phyloP scores from a whole-genome alignment of 2,113 vertebrate genomes.

The Pseudorectes ferrugineus region DNA sequence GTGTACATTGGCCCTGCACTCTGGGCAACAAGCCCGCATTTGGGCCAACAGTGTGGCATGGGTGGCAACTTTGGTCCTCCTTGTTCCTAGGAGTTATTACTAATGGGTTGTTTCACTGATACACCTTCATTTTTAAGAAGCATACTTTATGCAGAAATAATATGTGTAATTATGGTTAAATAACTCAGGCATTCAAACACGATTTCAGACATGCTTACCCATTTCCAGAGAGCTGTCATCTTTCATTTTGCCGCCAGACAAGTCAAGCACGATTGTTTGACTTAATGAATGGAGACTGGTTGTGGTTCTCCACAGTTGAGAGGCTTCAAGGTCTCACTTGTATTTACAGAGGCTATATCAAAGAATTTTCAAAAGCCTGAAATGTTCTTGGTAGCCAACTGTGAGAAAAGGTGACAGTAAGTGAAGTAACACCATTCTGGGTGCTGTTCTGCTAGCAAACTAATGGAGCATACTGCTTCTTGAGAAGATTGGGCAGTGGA shows the following conservation, averaged over 20 bases:
- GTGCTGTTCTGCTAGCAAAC: not conserved
- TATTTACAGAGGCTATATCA: accelerated
- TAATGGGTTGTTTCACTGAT: not conserved
- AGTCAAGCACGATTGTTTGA: not conserved
- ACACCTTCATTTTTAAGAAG: not conserved
- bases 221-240: not conserved
- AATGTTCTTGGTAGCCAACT: not conserved
- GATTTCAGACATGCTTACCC: not conserved
- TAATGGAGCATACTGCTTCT: not conserved
- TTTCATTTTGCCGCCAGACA: not conserved
- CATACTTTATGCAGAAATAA: not conserved
- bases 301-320: not conserved
- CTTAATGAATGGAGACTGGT: not conserved
- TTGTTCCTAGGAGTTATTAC: not conserved
- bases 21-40: not conserved
- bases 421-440: not conserved
- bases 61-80: accelerated
- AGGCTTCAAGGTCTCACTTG: not conserved
- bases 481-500: accelerated
- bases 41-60: accelerated
- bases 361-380: not conserved
- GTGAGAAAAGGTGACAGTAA: not conserved
- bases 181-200: not conserved
- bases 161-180: not conserved
- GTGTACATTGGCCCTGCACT: not conserved